Base-by-base conservation (phyloP, 2,888 invertebrate species). In the Tachystola acroxantha region DNA sequence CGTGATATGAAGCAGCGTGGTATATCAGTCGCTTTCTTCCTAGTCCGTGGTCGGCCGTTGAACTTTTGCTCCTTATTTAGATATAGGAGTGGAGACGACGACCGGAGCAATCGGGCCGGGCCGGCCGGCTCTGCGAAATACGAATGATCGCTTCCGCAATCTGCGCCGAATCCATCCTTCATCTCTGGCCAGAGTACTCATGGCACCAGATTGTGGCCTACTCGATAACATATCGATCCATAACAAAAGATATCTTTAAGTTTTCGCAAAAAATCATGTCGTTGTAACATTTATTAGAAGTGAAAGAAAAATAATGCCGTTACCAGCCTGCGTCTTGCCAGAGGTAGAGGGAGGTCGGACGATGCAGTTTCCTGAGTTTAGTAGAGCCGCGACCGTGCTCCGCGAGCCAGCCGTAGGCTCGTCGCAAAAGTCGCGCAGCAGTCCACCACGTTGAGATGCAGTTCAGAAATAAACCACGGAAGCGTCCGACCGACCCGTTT, bases 21-120 rank as follows among this genome's bases (percentile, higher is more conserved):
- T 72, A 67, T 72, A 64, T 66, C 34, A 14, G 25, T 24, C 57
- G 48, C 45, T 67, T 70, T 73, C 69, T 74, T 75, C 41, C 74
- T 75, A 37, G 64, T 74, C 68, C 73, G 73, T 58, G 58, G 58
- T 54, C 57, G 72, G 82, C 69, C 84, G 68, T 80, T 82, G 84
- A 86, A 84, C 85, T 81, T 82, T 76, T 80, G 84, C 77, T 80
- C 85, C 85, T 86, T 86, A 86, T 85, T 85, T 85, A 86, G 85
- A 84, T 82, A 77, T 80, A 80, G 76, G 69, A 78, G 76, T 80
- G 68, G 74, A 80, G 77, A 80, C 80, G 75, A 63, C 69, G 75
- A 70, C 73, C 73, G 71, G 66, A 67, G 68, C 66, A 76, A 72
- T 75, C 16, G 16, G 16, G 16, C 58, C 67, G 52, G 68, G 61